Percentiles rank a stretch among this genome's conserved stretches.
Conservation (phyloP, 23 tunicate species). For the Phallusia fumigata region DNA sequence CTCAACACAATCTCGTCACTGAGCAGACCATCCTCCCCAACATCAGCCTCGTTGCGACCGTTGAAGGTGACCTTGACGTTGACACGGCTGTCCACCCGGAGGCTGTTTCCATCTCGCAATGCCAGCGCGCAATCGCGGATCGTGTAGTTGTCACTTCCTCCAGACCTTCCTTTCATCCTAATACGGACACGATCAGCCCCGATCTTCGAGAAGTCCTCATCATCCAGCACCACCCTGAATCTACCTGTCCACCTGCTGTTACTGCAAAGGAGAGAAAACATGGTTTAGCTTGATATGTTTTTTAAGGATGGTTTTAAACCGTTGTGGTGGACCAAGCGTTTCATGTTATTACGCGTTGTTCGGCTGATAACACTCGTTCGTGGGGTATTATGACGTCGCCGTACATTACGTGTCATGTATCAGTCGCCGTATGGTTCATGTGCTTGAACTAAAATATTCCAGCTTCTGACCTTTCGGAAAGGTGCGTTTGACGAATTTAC, state of each 20-base stretch:
- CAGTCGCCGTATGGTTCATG: too few relatives aligned
- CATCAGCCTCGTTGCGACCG: constrained; percentile 10
- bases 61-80: constrained; percentile 29
- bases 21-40: constrained; percentile 22
- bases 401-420: too few relatives aligned
- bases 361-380: too few relatives aligned
- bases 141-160: constrained; percentile 21
- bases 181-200: constrained; percentile 24
- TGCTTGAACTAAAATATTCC: too few relatives aligned
- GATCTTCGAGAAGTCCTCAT: constrained; percentile 30
- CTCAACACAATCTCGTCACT: constrained; percentile 28
- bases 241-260: constrained; percentile 31
- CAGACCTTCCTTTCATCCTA: constrained; percentile 37
- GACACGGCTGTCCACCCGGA: constrained; percentile 28
- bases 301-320: too few relatives aligned
- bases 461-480: too few relatives aligned
- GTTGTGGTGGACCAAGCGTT: too few relatives aligned
- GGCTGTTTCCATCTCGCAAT: constrained; percentile 33
- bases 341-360: too few relatives aligned
- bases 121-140: constrained; percentile 32
- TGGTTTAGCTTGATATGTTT: too few relatives aligned
- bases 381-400: too few relatives aligned
- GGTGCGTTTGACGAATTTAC: too few relatives aligned
- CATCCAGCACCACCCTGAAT: constrained; percentile 47
- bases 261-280: constrained; percentile 1